phyloP scores from a whole-genome alignment of 2,797 vertebrate genomes.

The Ambastaia sidthimunki region DNA sequence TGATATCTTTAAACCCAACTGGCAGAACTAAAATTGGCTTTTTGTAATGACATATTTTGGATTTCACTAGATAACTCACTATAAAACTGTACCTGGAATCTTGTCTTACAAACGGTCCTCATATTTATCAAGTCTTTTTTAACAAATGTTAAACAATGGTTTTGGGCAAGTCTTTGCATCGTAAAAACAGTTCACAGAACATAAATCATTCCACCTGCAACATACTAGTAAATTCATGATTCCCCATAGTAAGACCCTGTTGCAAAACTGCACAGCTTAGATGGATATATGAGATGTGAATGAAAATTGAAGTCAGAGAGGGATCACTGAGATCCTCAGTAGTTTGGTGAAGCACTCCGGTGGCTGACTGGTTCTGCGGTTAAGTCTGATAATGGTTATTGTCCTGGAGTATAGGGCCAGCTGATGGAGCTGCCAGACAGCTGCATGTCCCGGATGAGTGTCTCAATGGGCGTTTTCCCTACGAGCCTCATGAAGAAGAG shows the following conservation, averaged over 20 bases:
- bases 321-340: neutral
- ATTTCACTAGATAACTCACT: neutral
- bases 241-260: conserved; percentile 7
- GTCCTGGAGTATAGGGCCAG: conserved; percentile 91
- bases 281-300: conserved; percentile 11
- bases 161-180: conserved; percentile 1
- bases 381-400: conserved; percentile 69
- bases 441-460: conserved; percentile 95
- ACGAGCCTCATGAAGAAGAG: conserved; percentile 97
- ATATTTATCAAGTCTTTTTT: neutral
- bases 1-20: neutral
- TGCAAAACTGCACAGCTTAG: neutral
- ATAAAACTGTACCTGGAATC: conserved; percentile 22
- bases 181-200: conserved; percentile 7
- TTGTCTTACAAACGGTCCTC: neutral
- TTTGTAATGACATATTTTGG: neutral
- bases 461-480: conserved; percentile 95
- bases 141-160: neutral
- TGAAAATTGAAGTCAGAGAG: neutral
- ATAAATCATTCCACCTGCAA: conserved; percentile 7
- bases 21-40: neutral
- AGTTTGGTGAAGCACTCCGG: neutral
- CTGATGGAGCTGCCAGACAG: conserved; percentile 94
- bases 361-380: conserved; percentile 6
- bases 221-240: neutral